Evolutionary conservation across 1,140 invertebrate species (phyloP).

Genomic region (Metopolophium dirhodum): DNA sequence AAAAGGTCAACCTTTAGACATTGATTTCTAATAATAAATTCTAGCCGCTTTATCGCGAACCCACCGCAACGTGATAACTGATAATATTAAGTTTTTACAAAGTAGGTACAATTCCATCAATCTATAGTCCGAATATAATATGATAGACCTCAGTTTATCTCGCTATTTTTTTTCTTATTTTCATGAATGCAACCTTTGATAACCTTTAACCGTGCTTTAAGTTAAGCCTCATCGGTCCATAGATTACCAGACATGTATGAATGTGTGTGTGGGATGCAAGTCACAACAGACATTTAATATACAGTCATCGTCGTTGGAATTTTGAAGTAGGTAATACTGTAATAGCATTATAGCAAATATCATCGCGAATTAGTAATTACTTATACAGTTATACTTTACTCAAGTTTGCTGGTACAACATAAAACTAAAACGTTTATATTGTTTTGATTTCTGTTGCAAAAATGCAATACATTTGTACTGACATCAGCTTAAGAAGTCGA

Average conservation of each 20-base stretch:
- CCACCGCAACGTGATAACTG: background rate
- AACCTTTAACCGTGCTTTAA: slow-evolving; percentile 31
- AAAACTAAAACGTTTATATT: background rate
- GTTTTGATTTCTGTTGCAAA: background rate
- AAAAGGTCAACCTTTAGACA: slow-evolving; percentile 39
- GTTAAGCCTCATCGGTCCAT: slow-evolving; percentile 8
- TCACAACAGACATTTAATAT: background rate
- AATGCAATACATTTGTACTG: background rate
- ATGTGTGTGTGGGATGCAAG: background rate
- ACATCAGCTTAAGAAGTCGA: background rate
- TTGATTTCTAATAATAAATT: background rate
- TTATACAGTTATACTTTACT: background rate
- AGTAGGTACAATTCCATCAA: background rate
- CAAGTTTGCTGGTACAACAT: background rate
- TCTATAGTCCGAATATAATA: slow-evolving; percentile 26
- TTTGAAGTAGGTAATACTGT: background rate
- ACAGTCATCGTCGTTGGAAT: background rate
- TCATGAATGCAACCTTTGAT: slow-evolving; percentile 12
- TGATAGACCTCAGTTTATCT: background rate
- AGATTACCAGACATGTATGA: slow-evolving; percentile 24
- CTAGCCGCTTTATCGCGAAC: slow-evolving; percentile 34
- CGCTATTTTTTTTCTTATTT: background rate
- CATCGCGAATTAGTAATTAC: background rate
- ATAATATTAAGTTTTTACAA: slow-evolving; percentile 1
- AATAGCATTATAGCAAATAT: background rate